Conservation (phyloP, 2,888 invertebrate genomes). For the Rosalia funebris region DNA sequence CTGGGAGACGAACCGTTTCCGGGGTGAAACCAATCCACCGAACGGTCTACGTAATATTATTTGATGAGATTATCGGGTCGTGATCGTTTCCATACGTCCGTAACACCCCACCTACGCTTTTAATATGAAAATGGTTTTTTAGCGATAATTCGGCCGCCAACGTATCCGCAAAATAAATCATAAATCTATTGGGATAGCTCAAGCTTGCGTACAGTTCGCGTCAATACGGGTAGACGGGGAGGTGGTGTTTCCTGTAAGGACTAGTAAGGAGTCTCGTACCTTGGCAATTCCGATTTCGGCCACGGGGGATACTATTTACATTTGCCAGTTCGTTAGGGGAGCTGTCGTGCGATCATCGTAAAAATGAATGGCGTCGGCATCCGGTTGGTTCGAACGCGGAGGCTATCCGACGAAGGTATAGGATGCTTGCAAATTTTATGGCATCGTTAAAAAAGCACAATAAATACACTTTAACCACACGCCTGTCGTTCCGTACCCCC, state of each 20-base stretch:
- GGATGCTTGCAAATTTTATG: slow-evolving; percentile 17
- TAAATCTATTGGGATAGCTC: slow-evolving; percentile 4
- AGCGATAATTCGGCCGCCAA: not conserved
- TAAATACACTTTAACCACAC: slow-evolving; percentile 8
- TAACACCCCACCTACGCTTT: no score
- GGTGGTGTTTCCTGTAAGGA: slow-evolving; percentile 18
- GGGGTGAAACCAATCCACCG: no score
- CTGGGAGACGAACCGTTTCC: no score
- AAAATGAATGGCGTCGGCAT: slow-evolving; percentile 21
- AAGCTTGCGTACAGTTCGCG: slow-evolving; percentile 15
- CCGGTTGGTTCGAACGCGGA: slow-evolving; percentile 3
- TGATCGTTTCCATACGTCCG: no score
- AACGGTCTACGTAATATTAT: no score
- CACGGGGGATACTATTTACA: slow-evolving; percentile 12
- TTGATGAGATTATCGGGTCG: no score
- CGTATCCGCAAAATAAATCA: not conserved
- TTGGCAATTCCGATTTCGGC: slow-evolving; percentile 16
- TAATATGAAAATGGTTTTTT: slow-evolving; percentile 1
- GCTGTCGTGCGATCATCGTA: not conserved
- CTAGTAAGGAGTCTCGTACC: slow-evolving; percentile 19
- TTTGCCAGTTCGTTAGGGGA: slow-evolving; percentile 14
- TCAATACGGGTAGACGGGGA: slow-evolving; percentile 14
- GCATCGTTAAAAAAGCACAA: slow-evolving; percentile 7
- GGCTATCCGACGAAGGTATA: slow-evolving; percentile 12
- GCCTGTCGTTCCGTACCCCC: not conserved